Evolutionary conservation across 2,113 vertebrate genomes (phyloP).

Genomic region (Mesembrinibis cayennensis): DNA sequence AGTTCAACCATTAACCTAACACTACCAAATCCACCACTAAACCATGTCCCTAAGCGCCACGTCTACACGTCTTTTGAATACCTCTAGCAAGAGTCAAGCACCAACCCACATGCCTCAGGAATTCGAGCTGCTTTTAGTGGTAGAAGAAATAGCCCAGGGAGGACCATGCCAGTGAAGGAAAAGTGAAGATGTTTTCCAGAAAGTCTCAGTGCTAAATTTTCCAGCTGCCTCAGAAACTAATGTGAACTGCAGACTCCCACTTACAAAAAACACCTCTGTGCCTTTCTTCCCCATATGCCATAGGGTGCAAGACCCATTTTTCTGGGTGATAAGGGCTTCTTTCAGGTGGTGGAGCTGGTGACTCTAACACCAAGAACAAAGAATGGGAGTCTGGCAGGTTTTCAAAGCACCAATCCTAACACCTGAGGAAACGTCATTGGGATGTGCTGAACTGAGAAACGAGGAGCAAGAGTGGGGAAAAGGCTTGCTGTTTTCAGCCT

Average conservation of each 20-base stretch:
- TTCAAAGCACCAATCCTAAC: not conserved
- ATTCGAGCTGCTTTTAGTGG: not conserved
- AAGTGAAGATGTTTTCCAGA: not conserved
- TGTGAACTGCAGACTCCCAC: not conserved
- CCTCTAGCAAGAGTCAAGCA: not conserved
- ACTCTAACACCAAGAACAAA: not conserved
- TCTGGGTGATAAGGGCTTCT: not conserved
- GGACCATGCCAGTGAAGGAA: not conserved
- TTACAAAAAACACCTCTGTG: not conserved
- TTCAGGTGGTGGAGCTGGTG: not conserved
- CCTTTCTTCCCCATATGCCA: not conserved
- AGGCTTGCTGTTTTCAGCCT: not conserved
- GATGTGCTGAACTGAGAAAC: not conserved
- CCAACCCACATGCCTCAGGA: not conserved
- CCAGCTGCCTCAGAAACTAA: not conserved
- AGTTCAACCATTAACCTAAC: not conserved
- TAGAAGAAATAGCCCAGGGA: not conserved
- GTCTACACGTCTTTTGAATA: not conserved
- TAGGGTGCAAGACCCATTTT: not conserved
- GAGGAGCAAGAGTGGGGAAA: not conserved
- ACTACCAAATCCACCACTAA: not conserved
- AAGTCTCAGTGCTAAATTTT: not conserved
- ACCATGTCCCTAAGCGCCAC: not conserved
- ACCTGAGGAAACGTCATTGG: not conserved
- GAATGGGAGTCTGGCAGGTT: not conserved